Percentiles rank a stretch among this genome's conserved stretches.
These are phyloP conservation scores for Pitangus sulphuratus DNA, from an alignment of 2,797 vertebrate genomes.

Conservation along the genomic window DNA sequence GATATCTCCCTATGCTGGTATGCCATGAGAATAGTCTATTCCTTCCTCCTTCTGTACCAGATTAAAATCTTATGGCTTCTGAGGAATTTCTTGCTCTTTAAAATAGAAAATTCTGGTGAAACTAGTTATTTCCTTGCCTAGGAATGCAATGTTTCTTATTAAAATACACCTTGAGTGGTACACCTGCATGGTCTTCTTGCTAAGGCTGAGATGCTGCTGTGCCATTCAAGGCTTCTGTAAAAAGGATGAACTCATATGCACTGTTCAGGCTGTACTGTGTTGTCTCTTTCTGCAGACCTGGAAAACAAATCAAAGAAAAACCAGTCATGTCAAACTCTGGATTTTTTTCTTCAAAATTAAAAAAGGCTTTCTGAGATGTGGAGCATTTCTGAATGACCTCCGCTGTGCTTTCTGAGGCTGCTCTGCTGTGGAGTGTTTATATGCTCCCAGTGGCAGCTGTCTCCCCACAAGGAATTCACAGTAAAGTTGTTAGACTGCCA, in stretches of 20 bases:
- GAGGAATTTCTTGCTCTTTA: not conserved
- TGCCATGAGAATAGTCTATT: not conserved
- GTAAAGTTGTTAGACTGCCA: not conserved
- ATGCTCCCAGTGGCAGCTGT: not conserved
- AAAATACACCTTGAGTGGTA: not conserved
- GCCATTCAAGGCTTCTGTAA: not conserved
- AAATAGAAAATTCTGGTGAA: not conserved
- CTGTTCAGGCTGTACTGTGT: not conserved
- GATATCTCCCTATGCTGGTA: not conserved
- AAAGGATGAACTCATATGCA: not conserved
- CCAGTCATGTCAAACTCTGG: not conserved
- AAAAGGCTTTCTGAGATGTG: not conserved
- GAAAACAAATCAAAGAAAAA: conserved; percentile 38
- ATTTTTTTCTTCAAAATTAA: conserved; percentile 23
- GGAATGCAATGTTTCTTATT: not conserved
- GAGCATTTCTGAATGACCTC: conserved; percentile 23
- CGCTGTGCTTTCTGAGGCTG: not conserved
- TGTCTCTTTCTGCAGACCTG: not conserved
- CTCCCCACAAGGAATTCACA: not conserved
- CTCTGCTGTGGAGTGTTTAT: not conserved
- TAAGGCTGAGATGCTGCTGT: not conserved
- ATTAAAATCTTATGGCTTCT: not conserved
- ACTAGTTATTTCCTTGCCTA: not conserved
- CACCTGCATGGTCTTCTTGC: not conserved
- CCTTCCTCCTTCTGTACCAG: not conserved